These are phyloP conservation scores for Beaufortia kweichowensis DNA, from an alignment of 2,113 vertebrate genomes.

Conservation along the genomic window DNA sequence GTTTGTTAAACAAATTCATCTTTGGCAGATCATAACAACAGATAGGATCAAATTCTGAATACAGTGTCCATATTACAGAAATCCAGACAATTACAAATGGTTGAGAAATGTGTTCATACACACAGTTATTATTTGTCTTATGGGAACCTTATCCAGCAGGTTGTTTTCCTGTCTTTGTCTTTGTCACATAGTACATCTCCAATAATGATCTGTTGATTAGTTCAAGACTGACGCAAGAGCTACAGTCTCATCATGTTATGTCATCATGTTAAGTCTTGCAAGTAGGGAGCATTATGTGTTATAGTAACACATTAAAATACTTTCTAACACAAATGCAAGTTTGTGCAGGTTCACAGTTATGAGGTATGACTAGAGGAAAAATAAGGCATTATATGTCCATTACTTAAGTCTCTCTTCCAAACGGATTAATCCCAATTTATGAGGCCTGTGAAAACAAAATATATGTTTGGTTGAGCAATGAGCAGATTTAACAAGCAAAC, in stretches of 20 bases:
- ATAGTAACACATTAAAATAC: background rate
- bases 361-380: background rate
- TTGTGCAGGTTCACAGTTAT: constrained; percentile 22
- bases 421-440: background rate
- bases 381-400: constrained; percentile 1
- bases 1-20: constrained; percentile 7
- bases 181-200: background rate
- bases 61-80: background rate
- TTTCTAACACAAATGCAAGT: background rate
- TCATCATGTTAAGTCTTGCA: constrained; percentile 4
- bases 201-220: background rate
- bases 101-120: background rate
- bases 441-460: constrained; percentile 25
- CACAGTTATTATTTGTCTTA: background rate
- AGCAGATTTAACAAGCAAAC: too few species aligned
- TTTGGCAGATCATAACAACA: background rate
- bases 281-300: background rate
- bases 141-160: constrained; percentile 22
- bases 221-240: background rate
- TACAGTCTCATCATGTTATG: background rate
- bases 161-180: background rate
- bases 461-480: background rate
- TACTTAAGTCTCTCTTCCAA: background rate
- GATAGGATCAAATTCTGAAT: background rate
- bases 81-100: background rate